Conservation (phyloP, 1,140 invertebrate species). For the Hydropsyche tenuis region DNA sequence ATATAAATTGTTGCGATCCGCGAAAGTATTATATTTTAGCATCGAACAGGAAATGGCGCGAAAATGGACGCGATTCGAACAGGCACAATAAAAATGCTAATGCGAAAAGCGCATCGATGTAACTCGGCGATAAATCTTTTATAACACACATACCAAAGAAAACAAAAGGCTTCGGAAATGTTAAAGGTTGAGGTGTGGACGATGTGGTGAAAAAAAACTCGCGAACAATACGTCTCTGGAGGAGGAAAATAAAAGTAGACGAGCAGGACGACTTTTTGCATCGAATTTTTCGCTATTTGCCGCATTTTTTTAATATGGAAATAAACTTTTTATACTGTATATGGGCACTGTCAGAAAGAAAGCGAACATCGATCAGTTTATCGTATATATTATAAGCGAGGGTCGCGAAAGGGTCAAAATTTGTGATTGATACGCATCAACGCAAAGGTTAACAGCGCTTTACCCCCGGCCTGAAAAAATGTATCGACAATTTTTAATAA, state of each 20-base stretch:
- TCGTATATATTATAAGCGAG: not conserved
- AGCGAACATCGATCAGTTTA: constrained; percentile 5
- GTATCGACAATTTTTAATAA: constrained; percentile 16
- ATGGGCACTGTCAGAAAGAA: constrained; percentile 16
- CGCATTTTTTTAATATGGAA: too few relatives aligned
- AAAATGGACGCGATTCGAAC: not conserved
- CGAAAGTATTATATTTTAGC: not conserved
- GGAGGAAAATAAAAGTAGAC: not conserved
- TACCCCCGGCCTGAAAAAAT: not conserved
- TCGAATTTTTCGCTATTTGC: too few relatives aligned
- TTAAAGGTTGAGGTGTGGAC: not conserved
- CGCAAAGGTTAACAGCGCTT: constrained; percentile 21
- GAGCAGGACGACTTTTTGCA: too few relatives aligned
- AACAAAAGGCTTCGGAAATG: constrained; percentile 5
- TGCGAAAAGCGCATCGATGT: constrained; percentile 5
- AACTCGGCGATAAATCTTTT: constrained; percentile 5
- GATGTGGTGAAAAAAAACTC: not conserved
- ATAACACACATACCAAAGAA: constrained; percentile 2
- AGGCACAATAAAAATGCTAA: constrained; percentile 10
- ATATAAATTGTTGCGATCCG: too few relatives aligned
- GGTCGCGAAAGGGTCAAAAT: constrained; percentile 20
- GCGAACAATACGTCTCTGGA: not conserved
- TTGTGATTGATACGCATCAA: constrained; percentile 25
- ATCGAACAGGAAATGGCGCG: constrained; percentile 7
- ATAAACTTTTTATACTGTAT: not conserved